Evolutionary conservation across 1,140 invertebrate genomes (phyloP), one percentile per base, ranked within the genome.

Genomic region (Bemisia tabaci): DNA sequence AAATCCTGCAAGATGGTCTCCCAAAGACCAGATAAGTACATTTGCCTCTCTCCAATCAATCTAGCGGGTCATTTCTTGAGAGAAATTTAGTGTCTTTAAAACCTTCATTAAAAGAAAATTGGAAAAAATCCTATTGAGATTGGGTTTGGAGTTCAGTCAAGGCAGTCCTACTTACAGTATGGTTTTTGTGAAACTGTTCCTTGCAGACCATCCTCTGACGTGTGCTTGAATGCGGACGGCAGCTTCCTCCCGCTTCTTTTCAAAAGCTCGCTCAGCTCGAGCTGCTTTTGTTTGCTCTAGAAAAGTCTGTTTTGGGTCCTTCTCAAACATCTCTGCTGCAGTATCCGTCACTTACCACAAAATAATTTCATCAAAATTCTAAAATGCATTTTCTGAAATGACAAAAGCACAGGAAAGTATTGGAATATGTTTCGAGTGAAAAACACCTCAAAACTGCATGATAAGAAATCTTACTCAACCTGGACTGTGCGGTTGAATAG

Each of bases 261-360:
- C 92, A 62, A 88, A 79, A 1, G 90, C 91, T 69, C 92, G 82
- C 77, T 95, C 90, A 72, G 83, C 86, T 69, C 93, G 81, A 9
- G 92, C 92, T 25, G 88, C 89, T 78, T 94, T 94, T 1, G 89
- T 91, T 72, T 90, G 86, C 74, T 90, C 87, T 70, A 92, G 79
- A 74, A 92, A 92, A 70, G 74, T 80, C 66, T 78, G 80, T 74
- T 85, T 87, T 39, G 68, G 68, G 26, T 71, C 67, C 25, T 60
- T 65, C 59, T 69, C 68, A 61, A 66, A 71, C 70, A 71, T 71
- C 61, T 62, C 62, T 25, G 9, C 2, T 59, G n/a, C 5, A n/a
- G 11, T 58, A 25, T 60, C 65, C 24, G 33, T 67, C 27, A 67
- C 5, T 48, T 48, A 48, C 17, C 33, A 48, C 33, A 17, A 5